Conservation (phyloP, 2,113 vertebrate species). For the Colinus virginianus region DNA sequence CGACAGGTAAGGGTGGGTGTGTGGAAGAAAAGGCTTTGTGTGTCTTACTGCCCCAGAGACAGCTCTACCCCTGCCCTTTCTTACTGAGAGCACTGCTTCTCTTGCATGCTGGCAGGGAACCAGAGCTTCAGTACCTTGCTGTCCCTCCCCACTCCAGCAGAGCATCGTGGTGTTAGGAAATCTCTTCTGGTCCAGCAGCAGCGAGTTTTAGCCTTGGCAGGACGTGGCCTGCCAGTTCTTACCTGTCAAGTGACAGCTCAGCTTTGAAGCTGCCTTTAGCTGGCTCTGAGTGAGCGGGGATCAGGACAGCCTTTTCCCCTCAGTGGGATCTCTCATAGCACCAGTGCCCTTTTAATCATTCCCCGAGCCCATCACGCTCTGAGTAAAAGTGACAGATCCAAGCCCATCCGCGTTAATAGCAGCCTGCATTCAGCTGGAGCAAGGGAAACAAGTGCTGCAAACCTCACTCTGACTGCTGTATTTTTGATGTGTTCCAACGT, state of each 20-base stretch:
- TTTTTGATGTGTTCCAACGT: constrained; percentile 7
- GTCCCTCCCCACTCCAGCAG: not conserved
- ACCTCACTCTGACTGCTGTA: not conserved
- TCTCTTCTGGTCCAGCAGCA: constrained; percentile 5
- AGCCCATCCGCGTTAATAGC: not conserved
- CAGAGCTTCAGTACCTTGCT: not conserved
- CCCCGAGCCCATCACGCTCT: not conserved
- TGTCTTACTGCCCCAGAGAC: not conserved
- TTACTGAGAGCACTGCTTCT: not conserved
- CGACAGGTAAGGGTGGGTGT: constrained; percentile 84
- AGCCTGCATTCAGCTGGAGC: not conserved
- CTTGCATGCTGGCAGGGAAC: not conserved
- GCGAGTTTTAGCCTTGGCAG: constrained; percentile 26
- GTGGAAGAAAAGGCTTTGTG: not conserved
- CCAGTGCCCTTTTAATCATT: constrained; percentile 15
- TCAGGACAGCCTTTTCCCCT: not conserved
- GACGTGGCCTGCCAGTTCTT: constrained; percentile 34
- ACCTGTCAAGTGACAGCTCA: constrained; percentile 30
- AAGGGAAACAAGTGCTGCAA: not conserved
- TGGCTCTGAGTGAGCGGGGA: not conserved
- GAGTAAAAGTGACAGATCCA: constrained; percentile 12
- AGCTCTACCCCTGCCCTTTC: constrained; percentile 13
- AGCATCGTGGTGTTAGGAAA: not conserved
- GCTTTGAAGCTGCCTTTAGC: not conserved
- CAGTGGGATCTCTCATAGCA: not conserved